phyloP scores from a whole-genome alignment of 2,113 vertebrate species.

The Motacilla tschutschensis region DNA sequence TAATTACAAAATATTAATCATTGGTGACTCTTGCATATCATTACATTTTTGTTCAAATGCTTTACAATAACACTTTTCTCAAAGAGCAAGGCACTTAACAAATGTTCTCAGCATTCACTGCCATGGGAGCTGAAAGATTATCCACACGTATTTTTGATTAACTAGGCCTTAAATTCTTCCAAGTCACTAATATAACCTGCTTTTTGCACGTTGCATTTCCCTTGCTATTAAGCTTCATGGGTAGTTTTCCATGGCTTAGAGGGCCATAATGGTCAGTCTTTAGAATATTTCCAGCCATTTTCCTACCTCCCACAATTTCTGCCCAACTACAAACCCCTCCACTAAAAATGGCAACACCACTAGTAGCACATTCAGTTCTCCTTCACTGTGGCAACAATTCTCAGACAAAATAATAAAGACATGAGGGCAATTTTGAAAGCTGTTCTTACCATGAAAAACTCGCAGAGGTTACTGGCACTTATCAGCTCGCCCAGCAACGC shows the following conservation, averaged over 20 bases:
- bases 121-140: not conserved
- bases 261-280: not conserved
- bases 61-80: not conserved
- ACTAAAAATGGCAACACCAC: not conserved
- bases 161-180: not conserved
- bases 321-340: not conserved
- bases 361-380: not conserved
- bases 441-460: not conserved
- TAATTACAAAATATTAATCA: not conserved
- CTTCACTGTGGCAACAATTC: not conserved
- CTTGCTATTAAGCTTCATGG: not conserved
- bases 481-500: not conserved
- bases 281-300: not conserved
- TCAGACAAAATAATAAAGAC: not conserved
- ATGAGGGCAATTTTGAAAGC: not conserved
- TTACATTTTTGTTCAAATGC: not conserved
- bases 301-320: not conserved
- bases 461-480: rapidly evolving
- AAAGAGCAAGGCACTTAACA: not conserved
- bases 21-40: not conserved
- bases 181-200: not conserved
- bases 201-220: not conserved
- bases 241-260: not conserved
- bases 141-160: not conserved
- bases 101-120: not conserved